Base-by-base conservation (phyloP, 2,113 vertebrate genomes). In the Peromyscus californicus region DNA sequence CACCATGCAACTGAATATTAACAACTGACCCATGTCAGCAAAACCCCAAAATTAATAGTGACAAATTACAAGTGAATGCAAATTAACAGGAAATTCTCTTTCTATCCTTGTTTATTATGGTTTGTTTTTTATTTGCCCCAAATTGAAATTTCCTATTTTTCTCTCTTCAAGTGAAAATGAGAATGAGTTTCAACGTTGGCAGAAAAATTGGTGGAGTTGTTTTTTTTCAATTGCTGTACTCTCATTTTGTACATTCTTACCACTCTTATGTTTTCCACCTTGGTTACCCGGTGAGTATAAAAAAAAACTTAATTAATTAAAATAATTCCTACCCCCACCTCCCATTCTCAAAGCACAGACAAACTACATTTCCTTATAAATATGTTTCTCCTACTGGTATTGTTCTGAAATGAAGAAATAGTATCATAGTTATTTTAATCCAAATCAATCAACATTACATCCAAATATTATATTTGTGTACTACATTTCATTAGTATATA, bases 261-360 rank as follows among this genome's bases (percentile, higher is more conserved):
- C 98, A 22, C 95, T 99, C 57, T 98, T 97, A 3, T 99, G 98
- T 93, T 99, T 99, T 97, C 98, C 99, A 1, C 95, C 48, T 26
- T 92, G 80, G 69, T 42, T 99, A n/a, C 98, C 96, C 98, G 99
- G 99, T 99, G 96, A 98, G 89, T 80, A 11, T 97, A 89, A 79
- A 89, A 15, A 83, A 93, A 11, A 54, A 92, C 83, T 74, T 96
- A 22, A 87, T 90, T 91, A 95, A 33, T 39, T 54, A 87, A 39
- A 9, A 11, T 31, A n/a, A 19, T 33, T 42, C 36, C 12, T 13
- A 42, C 16, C 0, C 63, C 16, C 13, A 16, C 19, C 12, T 67
- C 4, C 36, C 5, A 0, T 87, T 88, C 5, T 97, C 51, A 92
- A 79, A 90, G 69, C n/a, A 61, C 24, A 12, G 22, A 87, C 65